Evolutionary conservation across 2,888 invertebrate species (phyloP).

Genomic region (Keiferia lycopersicella): DNA sequence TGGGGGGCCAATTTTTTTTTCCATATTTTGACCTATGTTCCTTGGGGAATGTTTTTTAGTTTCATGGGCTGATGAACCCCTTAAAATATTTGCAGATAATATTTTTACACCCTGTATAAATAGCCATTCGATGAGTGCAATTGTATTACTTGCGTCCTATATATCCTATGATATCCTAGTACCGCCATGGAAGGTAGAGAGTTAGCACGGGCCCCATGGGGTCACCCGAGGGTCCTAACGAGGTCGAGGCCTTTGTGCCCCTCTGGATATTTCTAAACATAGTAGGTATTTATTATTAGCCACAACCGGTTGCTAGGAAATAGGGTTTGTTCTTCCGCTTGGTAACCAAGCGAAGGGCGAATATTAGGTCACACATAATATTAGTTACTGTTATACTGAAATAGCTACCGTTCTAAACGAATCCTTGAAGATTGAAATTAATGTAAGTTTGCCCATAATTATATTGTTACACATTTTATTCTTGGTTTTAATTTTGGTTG

Average conservation of each 20-base stretch:
- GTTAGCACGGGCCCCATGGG: constrained; percentile 34
- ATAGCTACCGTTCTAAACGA: too few species aligned
- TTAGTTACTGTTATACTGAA: neutral
- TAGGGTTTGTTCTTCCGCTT: constrained; percentile 17
- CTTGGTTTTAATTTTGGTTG: too few species aligned
- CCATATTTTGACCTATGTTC: too few species aligned
- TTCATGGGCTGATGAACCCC: too few species aligned
- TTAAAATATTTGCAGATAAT: too few species aligned
- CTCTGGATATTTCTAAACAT: constrained; percentile 20
- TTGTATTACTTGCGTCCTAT: constrained; percentile 66
- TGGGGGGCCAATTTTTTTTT: too few species aligned
- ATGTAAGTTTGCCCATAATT: too few species aligned
- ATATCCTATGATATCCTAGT: constrained; percentile 56
- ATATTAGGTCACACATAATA: constrained; percentile 5
- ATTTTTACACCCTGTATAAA: too few species aligned
- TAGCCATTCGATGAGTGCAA: constrained; percentile 50
- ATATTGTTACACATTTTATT: too few species aligned
- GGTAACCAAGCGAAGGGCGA: constrained; percentile 11
- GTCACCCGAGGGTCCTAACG: constrained; percentile 55
- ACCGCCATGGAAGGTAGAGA: constrained; percentile 30
- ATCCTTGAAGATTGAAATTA: too few species aligned
- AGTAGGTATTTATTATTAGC: constrained; percentile 20
- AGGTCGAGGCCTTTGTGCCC: constrained; percentile 59
- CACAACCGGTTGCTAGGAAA: constrained; percentile 11
- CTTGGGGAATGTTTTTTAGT: too few species aligned